Percentiles rank a stretch among this genome's conserved stretches.
Evolutionary conservation across 2,113 vertebrate genomes (phyloP).

Genomic region (Potamarius usumacintae): DNA sequence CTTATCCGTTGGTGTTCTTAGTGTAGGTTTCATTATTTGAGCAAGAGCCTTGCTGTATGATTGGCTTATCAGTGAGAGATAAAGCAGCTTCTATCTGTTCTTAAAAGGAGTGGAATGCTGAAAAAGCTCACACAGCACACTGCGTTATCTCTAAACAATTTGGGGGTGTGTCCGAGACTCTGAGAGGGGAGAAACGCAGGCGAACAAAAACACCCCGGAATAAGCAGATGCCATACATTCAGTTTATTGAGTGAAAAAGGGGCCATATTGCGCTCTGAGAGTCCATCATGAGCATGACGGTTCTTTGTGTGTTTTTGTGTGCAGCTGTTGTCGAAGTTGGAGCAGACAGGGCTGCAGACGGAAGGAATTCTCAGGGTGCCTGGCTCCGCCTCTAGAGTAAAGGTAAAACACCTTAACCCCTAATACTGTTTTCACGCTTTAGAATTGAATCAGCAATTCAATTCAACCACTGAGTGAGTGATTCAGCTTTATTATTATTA

Average conservation of each 20-base stretch:
- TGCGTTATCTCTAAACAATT: slow-evolving; percentile 36
- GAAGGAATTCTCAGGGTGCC: slow-evolving; percentile 95
- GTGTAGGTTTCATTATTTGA: slow-evolving; percentile 24
- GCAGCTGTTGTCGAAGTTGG: slow-evolving; percentile 87
- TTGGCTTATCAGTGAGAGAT: slow-evolving; percentile 46
- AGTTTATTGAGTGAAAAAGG: not conserved
- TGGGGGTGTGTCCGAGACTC: not conserved
- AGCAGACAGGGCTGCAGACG: slow-evolving; percentile 88
- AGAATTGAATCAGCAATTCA: not conserved
- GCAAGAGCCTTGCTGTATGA: slow-evolving; percentile 30
- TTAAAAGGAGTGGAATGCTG: slow-evolving; percentile 46
- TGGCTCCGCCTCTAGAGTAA: slow-evolving; percentile 90
- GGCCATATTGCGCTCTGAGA: not conserved
- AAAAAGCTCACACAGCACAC: slow-evolving; percentile 11
- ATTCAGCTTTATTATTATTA: not conserved
- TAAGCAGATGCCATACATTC: slow-evolving; percentile 5
- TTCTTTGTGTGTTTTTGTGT: slow-evolving; percentile 22
- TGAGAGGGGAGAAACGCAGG: not conserved
- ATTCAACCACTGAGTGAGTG: not conserved
- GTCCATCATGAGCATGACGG: not conserved
- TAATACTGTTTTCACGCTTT: not conserved
- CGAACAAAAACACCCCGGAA: not conserved
- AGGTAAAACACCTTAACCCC: slow-evolving; percentile 73
- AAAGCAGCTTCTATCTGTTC: slow-evolving; percentile 45
- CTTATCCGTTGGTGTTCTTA: not conserved